These are phyloP conservation scores for Diceros bicornis DNA, from an alignment of 2,797 vertebrate species.

Conservation along the genomic window DNA sequence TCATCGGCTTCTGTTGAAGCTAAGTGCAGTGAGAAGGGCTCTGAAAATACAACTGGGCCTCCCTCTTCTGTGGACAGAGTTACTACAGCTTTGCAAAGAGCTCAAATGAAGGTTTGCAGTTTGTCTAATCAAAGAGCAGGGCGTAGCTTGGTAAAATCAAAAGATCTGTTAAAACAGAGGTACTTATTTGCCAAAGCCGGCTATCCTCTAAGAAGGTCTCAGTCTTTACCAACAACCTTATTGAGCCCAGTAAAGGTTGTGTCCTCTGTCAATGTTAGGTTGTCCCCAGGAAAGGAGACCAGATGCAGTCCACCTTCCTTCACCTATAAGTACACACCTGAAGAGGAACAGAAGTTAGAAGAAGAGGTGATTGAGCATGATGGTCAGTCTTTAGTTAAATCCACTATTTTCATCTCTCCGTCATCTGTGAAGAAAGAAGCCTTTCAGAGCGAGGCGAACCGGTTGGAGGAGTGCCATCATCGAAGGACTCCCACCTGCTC, in stretches of 20 bases:
- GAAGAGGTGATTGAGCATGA: conserved; percentile 71
- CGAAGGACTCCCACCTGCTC: conserved; percentile 85
- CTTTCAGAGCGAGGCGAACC: conserved; percentile 63
- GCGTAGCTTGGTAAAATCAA: conserved; percentile 87
- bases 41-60: conserved; percentile 73
- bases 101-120: conserved; percentile 84
- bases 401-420: conserved; percentile 91
- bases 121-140: conserved; percentile 87
- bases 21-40: conserved; percentile 54
- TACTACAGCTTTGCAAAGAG: conserved; percentile 88
- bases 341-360: conserved; percentile 81
- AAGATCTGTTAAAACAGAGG: conserved; percentile 89
- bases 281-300: conserved; percentile 92
- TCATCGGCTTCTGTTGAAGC: conserved; percentile 84
- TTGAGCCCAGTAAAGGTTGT: conserved; percentile 93
- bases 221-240: conserved; percentile 94
- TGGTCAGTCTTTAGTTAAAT: conserved; percentile 87
- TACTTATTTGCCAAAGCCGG: conserved; percentile 87
- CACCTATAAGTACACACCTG: conserved; percentile 92
- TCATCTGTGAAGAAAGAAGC: conserved; percentile 83
- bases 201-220: conserved; percentile 93
- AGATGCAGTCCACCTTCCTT: conserved; percentile 93
- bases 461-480: conserved; percentile 82
- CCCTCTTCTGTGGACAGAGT: conserved; percentile 86
- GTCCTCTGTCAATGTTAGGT: conserved; percentile 95